Evolutionary conservation across 2,888 invertebrate species (phyloP), one percentile per base, ranked within the genome.

Genomic region (Pycnomerus fuliginosus): DNA sequence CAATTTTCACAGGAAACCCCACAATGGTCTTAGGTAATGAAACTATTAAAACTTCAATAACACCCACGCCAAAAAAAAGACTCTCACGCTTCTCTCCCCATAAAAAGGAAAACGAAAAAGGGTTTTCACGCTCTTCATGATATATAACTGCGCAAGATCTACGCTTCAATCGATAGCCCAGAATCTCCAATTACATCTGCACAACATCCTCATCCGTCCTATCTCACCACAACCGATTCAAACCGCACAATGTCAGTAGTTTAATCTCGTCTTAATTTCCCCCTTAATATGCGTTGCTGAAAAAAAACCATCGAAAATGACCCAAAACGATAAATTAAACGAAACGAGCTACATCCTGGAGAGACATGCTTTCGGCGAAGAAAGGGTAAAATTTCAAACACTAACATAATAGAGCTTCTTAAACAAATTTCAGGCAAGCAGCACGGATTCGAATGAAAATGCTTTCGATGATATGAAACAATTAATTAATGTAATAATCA

Each of bases 391-490:
- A 27, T 23, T 29, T 15, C 4, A n/a, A 30, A 16, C 8, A 3
- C n/a, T 11, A n/a, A 16, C 16, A 30, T 10, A 11, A 22, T 14
- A 3, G 3, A 45, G 20, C 7, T 23, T 11, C 38, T 37, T 16
- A 16, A 32, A 17, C 53, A 50, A 33, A 35, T 68, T 70, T 42
- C 62, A 82, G 82, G 79, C 74, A 47, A 80, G 80, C 69, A 82
- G 82, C 66, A 68, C 77, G 39, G 81, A 77, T 57, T 82, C 82
- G 14, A 78, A 77, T 52, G 82, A 82, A 64, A 73, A 77, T 67
- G 80, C 81, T 40, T 82, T 80, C 64, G 80, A 82, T 66, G 82
- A 82, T 67, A 79, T 81, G 76, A 79, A 79, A 65, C 79, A 78
- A 65, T 72, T 82, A 55, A 80, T 81, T 4, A 75, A 75, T 72